These are phyloP conservation scores for Melanotaenia maccullochi DNA, from an alignment of 2,797 vertebrate species.

Conservation along the genomic window DNA sequence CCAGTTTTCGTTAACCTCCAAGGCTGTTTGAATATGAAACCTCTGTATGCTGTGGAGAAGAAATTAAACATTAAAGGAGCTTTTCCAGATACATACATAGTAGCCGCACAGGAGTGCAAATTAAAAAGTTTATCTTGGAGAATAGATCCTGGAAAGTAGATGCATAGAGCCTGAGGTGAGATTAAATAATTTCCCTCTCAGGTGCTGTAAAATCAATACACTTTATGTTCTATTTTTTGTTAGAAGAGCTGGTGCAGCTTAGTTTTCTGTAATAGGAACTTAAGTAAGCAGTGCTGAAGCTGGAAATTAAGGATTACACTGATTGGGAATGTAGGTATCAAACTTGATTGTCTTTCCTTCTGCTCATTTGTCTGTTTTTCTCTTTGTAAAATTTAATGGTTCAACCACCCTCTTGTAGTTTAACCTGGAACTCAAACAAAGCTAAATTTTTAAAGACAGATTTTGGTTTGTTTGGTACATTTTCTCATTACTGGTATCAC, in stretches of 20 bases:
- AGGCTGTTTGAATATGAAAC: slow-evolving; percentile 60
- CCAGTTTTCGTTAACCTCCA: slow-evolving; percentile 48
- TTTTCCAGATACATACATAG: slow-evolving; percentile 44
- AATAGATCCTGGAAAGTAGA: slow-evolving; percentile 42
- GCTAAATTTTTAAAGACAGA: neutral
- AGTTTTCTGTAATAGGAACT: slow-evolving; percentile 18
- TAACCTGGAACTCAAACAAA: slow-evolving; percentile 30
- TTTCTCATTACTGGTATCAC: slow-evolving; percentile 47
- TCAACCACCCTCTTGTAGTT: slow-evolving; percentile 11
- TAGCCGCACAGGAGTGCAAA: slow-evolving; percentile 40
- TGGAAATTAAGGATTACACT: slow-evolving; percentile 36
- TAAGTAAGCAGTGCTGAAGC: slow-evolving; percentile 8
- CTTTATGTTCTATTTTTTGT: slow-evolving; percentile 26
- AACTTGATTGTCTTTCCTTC: slow-evolving; percentile 4
- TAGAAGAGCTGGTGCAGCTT: slow-evolving; percentile 16
- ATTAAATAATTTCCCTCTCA: slow-evolving; percentile 37
- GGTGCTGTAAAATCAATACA: slow-evolving; percentile 43
- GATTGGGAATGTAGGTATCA: slow-evolving; percentile 19
- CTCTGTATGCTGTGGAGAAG: slow-evolving; percentile 38
- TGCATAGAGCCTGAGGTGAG: slow-evolving; percentile 45
- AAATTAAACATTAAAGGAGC: slow-evolving; percentile 50
- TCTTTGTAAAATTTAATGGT: slow-evolving; percentile 44
- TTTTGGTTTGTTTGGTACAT: slow-evolving; percentile 49
- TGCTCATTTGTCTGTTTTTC: slow-evolving; percentile 7
- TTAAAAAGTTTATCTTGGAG: slow-evolving; percentile 60